Percentiles rank a stretch among this genome's conserved stretches.
These are phyloP conservation scores for Lytechinus variegatus DNA, from an alignment of 35 echinoderm and acorn worm species.

Conservation along the genomic window DNA sequence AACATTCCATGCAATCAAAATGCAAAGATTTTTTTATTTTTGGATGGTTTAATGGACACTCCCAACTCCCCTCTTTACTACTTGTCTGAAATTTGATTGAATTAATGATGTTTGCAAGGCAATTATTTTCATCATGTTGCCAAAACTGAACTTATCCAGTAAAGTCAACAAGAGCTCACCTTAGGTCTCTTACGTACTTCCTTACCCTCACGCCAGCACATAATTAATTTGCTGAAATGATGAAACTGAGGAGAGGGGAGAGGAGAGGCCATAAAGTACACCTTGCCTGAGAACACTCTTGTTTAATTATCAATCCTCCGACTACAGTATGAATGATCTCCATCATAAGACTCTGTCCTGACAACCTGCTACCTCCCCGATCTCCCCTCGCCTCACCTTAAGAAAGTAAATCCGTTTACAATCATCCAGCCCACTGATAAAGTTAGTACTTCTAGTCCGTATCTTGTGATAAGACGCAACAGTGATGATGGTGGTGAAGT, in stretches of 20 bases:
- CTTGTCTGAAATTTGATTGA: neutral
- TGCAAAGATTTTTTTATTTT: neutral
- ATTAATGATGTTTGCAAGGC: neutral
- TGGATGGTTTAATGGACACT: neutral
- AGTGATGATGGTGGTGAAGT: neutral
- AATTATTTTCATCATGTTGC: neutral
- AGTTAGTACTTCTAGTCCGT: neutral
- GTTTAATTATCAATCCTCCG: neutral
- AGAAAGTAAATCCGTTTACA: slow-evolving; percentile 13
- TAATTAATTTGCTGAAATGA: slow-evolving; percentile 7
- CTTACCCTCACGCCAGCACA: neutral
- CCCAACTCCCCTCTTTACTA: neutral
- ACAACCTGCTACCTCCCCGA: neutral
- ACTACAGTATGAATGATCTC: neutral
- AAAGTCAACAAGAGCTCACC: neutral
- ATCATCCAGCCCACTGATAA: neutral
- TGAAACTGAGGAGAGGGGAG: neutral
- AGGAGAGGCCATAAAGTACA: neutral
- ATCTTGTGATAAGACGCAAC: neutral
- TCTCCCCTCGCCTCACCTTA: neutral
- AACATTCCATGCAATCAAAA: neutral
- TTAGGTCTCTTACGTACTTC: neutral
- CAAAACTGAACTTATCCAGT: neutral
- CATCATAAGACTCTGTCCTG: neutral
- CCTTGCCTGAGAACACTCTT: neutral